Base-by-base conservation (phyloP, 2,113 vertebrate genomes). In the Aplodontia rufa region DNA sequence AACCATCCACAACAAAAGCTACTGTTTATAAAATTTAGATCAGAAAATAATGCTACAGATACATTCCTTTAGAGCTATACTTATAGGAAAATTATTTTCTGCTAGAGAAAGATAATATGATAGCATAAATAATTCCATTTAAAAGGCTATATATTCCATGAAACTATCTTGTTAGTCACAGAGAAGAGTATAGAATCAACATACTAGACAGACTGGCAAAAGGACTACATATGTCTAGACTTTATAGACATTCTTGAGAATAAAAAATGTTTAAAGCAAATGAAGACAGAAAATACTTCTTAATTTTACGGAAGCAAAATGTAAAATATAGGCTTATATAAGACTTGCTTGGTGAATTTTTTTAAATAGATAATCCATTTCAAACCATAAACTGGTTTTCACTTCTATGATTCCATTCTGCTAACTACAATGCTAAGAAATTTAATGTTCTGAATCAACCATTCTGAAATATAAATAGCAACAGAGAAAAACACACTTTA, bases 361-460 rank as follows among this genome's bases (percentile, higher is more conserved):
- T 74, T 94, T 76, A 98, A 85, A 97, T 94, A 84, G 78, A 79
- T 96, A 94, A 96, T 96, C 55, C 79, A 74, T 91, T 88, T 94
- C 69, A 95, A 93, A 86, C 66, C 76, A 19, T 58, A 76, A 96
- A 95, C 64, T 95, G 84, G 26, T 37, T 86, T 81, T 26, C 6
- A 93, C 53, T 97, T 35, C 40, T 90, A 68, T 68, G 84, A 83
- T 80, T 96, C 90, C 86, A 79, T 96, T 81, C 87, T 94, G 90
- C 69, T 92, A 97, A 95, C 91, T 80, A 72, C 42, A 95, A 96
- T 96, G 76, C 88, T 98, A 93, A 92, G 96, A 97, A 97, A 95
- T 62, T 87, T 55, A 92, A 74, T 95, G 75, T 51, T 95, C 53
- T 16, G 4, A 95, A 88, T 20, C 1, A 71, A 71, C n/a, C 40